Base-by-base conservation (phyloP, 2,113 vertebrate genomes). In the Varanus komodoensis region DNA sequence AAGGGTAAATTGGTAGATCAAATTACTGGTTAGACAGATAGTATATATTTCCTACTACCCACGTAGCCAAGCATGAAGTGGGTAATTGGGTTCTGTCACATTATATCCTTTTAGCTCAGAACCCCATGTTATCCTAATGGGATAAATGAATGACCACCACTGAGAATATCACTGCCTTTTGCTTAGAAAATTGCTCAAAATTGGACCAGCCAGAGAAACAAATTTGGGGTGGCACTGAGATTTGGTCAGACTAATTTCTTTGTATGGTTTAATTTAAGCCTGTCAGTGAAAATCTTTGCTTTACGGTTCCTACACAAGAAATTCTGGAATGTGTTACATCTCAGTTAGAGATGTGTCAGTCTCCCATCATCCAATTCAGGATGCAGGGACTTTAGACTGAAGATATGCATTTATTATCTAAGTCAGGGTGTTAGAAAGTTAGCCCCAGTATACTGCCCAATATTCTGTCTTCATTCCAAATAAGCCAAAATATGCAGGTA, bases 31-130 rank as follows among this genome's bases (percentile, higher is more conserved):
- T 89, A 90, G 81, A 89, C 23, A 57, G 87, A 94, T 75, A 88
- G 64, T 27, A 67, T 91, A 54, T 38, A 75, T 87, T 94, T 92
- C 80, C 90, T 88, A 82, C 44, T 23, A 90, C 3, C 86, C 75
- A 88, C 71, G 80, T 94, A 92, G 82, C n/a, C 85, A 89, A 92
- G 38, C 82, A 92, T 74, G 57, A 50, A 91, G 79, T 27, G 9
- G 21, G 80, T 92, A 97, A 96, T 93, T 93, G 88, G 44, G 82
- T 93, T 96, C 64, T 95, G 93, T 92, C 93, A 95, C 57, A 86
- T 95, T 91, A 91, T 85, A 89, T 44, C 89, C 29, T 91, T 96
- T 95, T 89, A 92, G 67, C 87, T 95, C 27, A 68, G 92, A 91
- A 94, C 0, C 8, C 54, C 73, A 73, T 89, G 79, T 92, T 92